Base-by-base conservation (phyloP, 2,797 vertebrate species). In the Acipenser transmontanus region DNA sequence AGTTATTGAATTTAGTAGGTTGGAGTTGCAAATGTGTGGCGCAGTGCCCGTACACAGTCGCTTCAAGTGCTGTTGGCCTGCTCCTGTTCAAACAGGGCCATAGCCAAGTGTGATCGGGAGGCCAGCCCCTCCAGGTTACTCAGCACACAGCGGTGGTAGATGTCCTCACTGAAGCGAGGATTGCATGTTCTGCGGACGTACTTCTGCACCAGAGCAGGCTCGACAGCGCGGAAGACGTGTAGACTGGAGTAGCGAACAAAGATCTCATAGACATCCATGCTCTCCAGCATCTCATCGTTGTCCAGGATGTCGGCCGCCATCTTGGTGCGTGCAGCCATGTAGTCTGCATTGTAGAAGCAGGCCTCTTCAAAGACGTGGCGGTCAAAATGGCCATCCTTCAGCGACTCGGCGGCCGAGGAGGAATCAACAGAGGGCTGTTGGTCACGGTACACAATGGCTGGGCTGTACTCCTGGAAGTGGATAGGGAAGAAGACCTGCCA, bases 341-440 rank as follows among this genome's bases (percentile, higher is more conserved):
- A 99, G 85, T 99, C 97, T 0, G 94, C 92, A 0, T 99, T 99
- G 80, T 98, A 99, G 74, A 99, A 99, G 82, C 97, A 99, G n/a
- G 94, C 95, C 81, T 99, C 97, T 0, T 95, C 93, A 0, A 98
- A 97, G 2, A 93, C 86, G 1, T 93, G 92, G 0, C 93, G 91
- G 85, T 99, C 97, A 4, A 98, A 99, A 77, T 87, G 94, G 10
- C 97, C 97, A 0, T 95, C 93, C 9, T 74, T 80, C 67, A 84
- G 79, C 6, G 90, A 74, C 76, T 98, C 95, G 0, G 91, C 86
- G 13, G 74, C 70, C 0, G 85, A 80, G 1, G 91, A 84, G 8
- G 92, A 87, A 0, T 91, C 81, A 54, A 90, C 85, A 0, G 92
- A 90, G 48, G 93, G 91, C 66, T 91, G 93, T 17, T 90, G 92